Evolutionary conservation across 2,888 invertebrate genomes (phyloP), one percentile per base, ranked within the genome.

Genomic region (Tiphia femorata): DNA sequence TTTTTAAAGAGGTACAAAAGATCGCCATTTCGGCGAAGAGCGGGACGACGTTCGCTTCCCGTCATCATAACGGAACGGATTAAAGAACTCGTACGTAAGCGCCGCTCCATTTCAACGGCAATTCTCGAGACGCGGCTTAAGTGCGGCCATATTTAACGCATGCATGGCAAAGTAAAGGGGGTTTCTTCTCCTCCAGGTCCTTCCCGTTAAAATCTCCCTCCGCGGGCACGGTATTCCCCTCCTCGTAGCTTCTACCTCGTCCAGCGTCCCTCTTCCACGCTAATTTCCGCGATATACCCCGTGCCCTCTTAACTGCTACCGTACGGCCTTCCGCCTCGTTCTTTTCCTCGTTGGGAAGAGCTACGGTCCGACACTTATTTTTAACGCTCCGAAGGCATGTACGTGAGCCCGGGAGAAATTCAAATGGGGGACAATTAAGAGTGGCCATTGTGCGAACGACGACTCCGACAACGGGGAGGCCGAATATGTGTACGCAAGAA

Each of bases 381-480:
- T 33, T 33, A 33, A 4, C 6, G 33, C 12, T 5, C 1, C 33
- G 33, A n/a, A 1, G 33, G 17, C 12, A 44, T 10, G 5, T 2
- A 14, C 12, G 33, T 14, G 33, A 33, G 33, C 14, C n/a, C n/a
- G 40, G 37, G 5, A 43, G 27, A 43, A 49, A 40, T 53, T 61
- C 43, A 53, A 30, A 40, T 35, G 30, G 14, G 37, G 10, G 43
- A 25, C 49, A 61, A 61, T 62, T 50, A 50, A 61, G 47, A 58
- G 52, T 46, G 53, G 21, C 10, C 46, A 49, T 56, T 48, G 35
- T 41, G 38, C 35, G 42, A 10, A 19, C n/a, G 37, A 35, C 35
- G 38, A 38, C 8, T 17, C 7, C 43, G 6, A 16, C 35, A 27
- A 27, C n/a, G n/a, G 10, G 10, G 10, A 27, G 10, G 27, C 5